These are phyloP conservation scores for Lichenostomus cassidix DNA, from an alignment of 2,113 vertebrate genomes.

Conservation along the genomic window DNA sequence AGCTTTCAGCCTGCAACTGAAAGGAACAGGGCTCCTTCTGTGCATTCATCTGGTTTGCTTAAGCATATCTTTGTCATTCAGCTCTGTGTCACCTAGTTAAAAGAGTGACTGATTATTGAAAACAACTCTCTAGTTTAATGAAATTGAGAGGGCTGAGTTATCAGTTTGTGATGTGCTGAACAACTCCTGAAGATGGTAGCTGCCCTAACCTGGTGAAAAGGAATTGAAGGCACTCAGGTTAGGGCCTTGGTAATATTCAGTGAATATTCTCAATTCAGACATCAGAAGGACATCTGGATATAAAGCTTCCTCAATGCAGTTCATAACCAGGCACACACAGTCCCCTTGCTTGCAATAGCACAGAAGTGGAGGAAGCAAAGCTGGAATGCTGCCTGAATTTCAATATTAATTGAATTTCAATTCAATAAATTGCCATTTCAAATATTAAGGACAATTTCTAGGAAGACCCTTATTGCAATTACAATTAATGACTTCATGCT, in stretches of 20 bases:
- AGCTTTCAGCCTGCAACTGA: slow-evolving; percentile 22
- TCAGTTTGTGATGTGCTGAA: background rate
- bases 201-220: background rate
- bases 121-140: background rate
- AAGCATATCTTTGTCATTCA: background rate
- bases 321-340: background rate
- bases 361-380: background rate
- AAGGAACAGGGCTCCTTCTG: background rate
- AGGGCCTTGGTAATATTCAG: background rate
- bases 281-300: background rate
- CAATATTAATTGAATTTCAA: too few species aligned
- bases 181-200: background rate
- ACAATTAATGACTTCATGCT: slow-evolving; percentile 34
- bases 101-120: background rate
- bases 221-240: background rate
- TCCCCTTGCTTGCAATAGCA: background rate
- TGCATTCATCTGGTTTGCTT: slow-evolving; percentile 32
- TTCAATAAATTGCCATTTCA: too few species aligned
- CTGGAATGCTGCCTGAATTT: background rate
- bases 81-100: background rate
- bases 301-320: background rate
- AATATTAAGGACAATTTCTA: slow-evolving; percentile 26
- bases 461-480: slow-evolving; percentile 27
- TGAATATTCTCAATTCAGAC: too few species aligned
- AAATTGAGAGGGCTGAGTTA: background rate